Evolutionary conservation across 23 tunicate genomes (phyloP).

Genomic region (Halocynthia aurantium): DNA sequence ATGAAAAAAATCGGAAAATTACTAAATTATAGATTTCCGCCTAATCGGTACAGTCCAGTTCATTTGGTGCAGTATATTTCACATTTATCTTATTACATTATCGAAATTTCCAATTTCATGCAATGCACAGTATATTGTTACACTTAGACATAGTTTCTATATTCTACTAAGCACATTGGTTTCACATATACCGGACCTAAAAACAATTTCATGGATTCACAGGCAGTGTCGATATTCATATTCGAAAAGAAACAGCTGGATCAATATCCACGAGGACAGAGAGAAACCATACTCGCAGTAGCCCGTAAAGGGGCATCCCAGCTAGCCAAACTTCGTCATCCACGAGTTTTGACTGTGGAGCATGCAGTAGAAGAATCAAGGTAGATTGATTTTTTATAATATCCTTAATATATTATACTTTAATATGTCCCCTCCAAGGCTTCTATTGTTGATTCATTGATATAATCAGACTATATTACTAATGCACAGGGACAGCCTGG

Average conservation of each 20-base stretch:
- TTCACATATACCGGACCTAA: no score
- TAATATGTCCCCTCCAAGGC: not conserved
- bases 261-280: slow-evolving; percentile 38
- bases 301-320: slow-evolving; percentile 59
- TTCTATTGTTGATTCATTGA: not conserved
- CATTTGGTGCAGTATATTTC: no score
- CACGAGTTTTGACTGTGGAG: slow-evolving; percentile 82
- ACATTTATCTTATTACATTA: no score
- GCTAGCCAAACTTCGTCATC: slow-evolving; percentile 77
- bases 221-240: slow-evolving; percentile 82
- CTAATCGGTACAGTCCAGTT: no score
- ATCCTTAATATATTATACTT: not conserved
- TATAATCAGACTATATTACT: not conserved
- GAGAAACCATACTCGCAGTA: slow-evolving; percentile 54
- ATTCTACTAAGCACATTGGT: no score
- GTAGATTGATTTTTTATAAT: slow-evolving; percentile 23
- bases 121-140: no score
- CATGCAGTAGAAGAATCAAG: slow-evolving; percentile 89
- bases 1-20: no score
- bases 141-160: no score
- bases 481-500: slow-evolving; percentile 65
- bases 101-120: no score
- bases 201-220: not conserved
- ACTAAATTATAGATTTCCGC: no score
- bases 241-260: slow-evolving; percentile 74